These are phyloP conservation scores for Platichthys stellatus DNA, from an alignment of 2,113 vertebrate species.

Conservation along the genomic window DNA sequence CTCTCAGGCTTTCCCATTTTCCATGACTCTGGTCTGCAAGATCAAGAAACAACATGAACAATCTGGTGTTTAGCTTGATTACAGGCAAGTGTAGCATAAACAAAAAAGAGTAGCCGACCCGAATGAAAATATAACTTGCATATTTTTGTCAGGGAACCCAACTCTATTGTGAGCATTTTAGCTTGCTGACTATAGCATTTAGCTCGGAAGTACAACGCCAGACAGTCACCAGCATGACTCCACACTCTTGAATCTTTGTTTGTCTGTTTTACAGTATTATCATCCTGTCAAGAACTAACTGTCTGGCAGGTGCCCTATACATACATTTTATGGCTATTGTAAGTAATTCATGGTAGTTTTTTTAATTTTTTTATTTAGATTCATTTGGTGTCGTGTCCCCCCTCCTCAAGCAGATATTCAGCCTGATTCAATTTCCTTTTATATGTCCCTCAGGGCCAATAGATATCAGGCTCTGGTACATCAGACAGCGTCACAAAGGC, in stretches of 20 bases:
- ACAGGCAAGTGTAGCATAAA: too few species aligned
- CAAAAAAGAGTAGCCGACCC: too few species aligned
- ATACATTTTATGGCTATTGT: background rate
- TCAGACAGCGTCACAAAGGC: slow-evolving; percentile 1
- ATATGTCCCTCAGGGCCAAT: slow-evolving; percentile 9
- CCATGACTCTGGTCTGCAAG: background rate
- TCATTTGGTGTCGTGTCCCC: background rate
- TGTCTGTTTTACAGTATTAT: background rate
- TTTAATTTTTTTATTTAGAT: background rate
- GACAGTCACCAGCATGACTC: too few species aligned
- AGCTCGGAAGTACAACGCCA: too few species aligned
- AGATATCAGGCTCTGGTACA: background rate
- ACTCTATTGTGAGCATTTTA: too few species aligned
- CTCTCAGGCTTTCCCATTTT: background rate
- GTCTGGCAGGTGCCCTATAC: background rate
- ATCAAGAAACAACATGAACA: too few species aligned
- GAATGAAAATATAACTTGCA: too few species aligned
- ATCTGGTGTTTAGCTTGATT: too few species aligned
- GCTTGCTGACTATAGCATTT: too few species aligned
- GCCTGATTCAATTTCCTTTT: slow-evolving; percentile 12
- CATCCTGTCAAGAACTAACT: background rate
- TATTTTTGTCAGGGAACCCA: too few species aligned
- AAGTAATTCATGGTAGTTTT: background rate
- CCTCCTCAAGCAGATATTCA: background rate
- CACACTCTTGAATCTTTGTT: background rate